A percentile compares a stretch with the other conserved stretches of the same genome.
Evolutionary conservation across 2,113 vertebrate genomes (phyloP).

Genomic region (Platanista minor): DNA sequence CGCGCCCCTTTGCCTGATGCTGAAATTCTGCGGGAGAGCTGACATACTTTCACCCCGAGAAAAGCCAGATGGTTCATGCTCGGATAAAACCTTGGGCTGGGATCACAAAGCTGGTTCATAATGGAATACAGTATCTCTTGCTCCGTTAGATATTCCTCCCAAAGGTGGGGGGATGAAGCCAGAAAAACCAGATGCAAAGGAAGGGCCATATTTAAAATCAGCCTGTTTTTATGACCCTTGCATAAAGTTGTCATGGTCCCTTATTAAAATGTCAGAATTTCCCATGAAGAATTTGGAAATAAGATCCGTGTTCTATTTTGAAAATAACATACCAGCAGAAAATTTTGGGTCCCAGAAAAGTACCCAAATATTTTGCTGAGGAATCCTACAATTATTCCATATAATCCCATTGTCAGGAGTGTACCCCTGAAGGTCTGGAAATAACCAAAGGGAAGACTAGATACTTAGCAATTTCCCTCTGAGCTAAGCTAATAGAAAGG

Average conservation of each 20-base stretch:
- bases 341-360: conserved; percentile 38
- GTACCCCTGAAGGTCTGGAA: conserved; percentile 27
- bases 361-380: background rate
- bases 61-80: conserved; percentile 89
- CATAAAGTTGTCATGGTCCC: conserved; percentile 65
- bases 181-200: conserved; percentile 69
- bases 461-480: conserved; percentile 50
- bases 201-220: conserved; percentile 74
- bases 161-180: conserved; percentile 59
- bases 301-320: conserved; percentile 50
- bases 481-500: conserved; percentile 18
- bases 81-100: conserved; percentile 82
- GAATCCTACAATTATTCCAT: background rate
- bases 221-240: conserved; percentile 75
- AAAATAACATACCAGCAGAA: conserved; percentile 17
- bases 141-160: conserved; percentile 74
- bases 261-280: conserved; percentile 76
- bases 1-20: conserved; percentile 79
- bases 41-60: conserved; percentile 82
- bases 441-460: conserved; percentile 45
- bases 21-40: conserved; percentile 87
- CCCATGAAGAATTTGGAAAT: conserved; percentile 65
- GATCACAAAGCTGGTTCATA: conserved; percentile 82
- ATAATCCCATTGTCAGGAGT: background rate
- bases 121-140: conserved; percentile 76